Evolutionary conservation across 2,888 invertebrate genomes (phyloP), one percentile per base, ranked within the genome.

Genomic region (Macrosiphum euphorbiae): DNA sequence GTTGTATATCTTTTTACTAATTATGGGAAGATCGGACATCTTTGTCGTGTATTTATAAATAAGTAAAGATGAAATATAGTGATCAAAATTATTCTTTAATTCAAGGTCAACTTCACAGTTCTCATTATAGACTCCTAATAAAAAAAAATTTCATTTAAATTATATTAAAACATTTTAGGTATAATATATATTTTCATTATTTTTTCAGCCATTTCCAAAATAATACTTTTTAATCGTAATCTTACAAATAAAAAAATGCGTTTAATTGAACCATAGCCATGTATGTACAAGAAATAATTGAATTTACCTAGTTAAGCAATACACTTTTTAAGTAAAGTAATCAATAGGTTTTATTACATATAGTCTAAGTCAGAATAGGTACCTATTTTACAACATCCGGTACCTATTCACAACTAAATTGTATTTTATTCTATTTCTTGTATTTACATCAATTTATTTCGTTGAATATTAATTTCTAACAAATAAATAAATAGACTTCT

Each of bases 1-100:
- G 1, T 86, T 86, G 5, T 16, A 47, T 28, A 86, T 44, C 5
- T 86, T 47, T 50, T 86, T 47, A 86, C 86, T 47, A 47, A 86
- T n/a, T 2, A 47, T 13, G 2, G 44, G 28, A 44, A 86, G 86
- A 28, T 86, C 44, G 5, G 86, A 86, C 28, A 28, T 13, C 47
- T 86, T 86, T n/a, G 86, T 10, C 28, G 86, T 86, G n/a, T 86
- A 47, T 86, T 86, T 86, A 50, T 86, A 86, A 28, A 47, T 28
- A 86, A 86, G 86, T 50, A 86, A 86, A 13, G 86, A 86, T 28
- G 86, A 50, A 86, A 86, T 47, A 47, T 86, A 86, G 7, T 86
- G 16, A 47, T 47, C 28, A 47, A 86, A 86, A 50, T 86, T n/a
- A 1, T 86, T 47, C 16, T 86, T 86, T 13, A 47, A 28, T 44